Conservation (phyloP, 2,888 invertebrate genomes). For the Caradrina clavipalpis region DNA sequence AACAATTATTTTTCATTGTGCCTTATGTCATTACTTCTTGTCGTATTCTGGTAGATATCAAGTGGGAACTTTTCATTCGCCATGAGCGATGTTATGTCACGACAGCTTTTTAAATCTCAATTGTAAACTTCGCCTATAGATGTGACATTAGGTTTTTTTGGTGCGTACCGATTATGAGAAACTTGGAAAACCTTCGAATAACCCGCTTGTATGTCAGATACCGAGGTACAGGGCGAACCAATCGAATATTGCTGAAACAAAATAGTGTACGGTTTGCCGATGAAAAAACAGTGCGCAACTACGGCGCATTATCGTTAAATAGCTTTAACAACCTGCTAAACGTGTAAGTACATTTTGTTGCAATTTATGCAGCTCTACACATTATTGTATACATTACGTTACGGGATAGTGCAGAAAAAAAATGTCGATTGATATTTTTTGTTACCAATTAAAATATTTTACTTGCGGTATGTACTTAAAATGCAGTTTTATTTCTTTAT, state of each 20-base stretch:
- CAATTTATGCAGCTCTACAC: constrained; percentile 2
- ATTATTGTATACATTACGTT: constrained; percentile 7
- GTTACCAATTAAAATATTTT: constrained; percentile 54
- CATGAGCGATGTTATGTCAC: constrained; percentile 36
- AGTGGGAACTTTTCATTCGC: constrained; percentile 45
- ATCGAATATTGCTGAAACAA: background rate
- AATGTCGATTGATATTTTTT: constrained; percentile 15
- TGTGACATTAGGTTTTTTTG: constrained; percentile 4
- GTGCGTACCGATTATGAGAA: background rate
- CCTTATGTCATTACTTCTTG: constrained; percentile 71
- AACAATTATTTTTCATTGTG: constrained; percentile 72
- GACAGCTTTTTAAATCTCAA: constrained; percentile 11
- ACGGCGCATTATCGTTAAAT: background rate
- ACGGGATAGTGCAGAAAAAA: constrained; percentile 8
- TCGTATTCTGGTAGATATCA: constrained; percentile 35
- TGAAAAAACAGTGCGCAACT: background rate
- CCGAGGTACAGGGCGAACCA: background rate
- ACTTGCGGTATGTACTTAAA: constrained; percentile 4
- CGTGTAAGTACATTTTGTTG: constrained; percentile 18
- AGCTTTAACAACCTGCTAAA: background rate
- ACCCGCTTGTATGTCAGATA: background rate
- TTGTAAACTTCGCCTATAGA: constrained; percentile 19
- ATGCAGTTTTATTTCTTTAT: constrained; percentile 30
- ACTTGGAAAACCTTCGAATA: too few relatives aligned
- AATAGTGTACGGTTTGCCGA: background rate